Conservation (phyloP, 37 sponge, comb jelly and placozoan genomes). For the Hexactinellida sp. region DNA sequence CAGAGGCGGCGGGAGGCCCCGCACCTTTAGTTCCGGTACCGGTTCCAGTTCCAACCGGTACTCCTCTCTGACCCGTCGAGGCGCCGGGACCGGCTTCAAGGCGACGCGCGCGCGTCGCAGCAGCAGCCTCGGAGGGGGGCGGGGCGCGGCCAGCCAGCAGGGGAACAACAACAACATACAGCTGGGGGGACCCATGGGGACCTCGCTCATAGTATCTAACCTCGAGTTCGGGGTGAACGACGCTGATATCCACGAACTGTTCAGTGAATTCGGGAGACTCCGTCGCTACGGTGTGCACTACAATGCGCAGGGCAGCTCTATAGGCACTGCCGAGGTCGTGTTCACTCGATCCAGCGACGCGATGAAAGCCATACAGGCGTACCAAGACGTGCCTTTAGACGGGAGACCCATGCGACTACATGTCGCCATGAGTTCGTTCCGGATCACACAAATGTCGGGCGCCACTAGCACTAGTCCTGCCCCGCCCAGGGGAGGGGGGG, state of each 20-base stretch:
- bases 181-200: conserved; percentile 7
- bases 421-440: conserved; percentile 5
- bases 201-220: background rate
- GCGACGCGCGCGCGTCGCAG: background rate
- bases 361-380: background rate
- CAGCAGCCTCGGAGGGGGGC: background rate
- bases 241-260: conserved; percentile 5
- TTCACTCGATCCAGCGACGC: background rate
- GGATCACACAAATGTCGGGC: background rate
- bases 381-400: background rate
- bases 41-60: background rate
- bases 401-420: conserved; percentile 5
- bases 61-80: background rate
- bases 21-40: background rate
- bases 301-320: background rate
- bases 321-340: background rate
- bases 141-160: background rate
- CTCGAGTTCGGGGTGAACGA: background rate
- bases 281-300: conserved; percentile 8
- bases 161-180: background rate
- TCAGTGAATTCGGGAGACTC: background rate
- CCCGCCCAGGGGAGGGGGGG: background rate
- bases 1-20: background rate
- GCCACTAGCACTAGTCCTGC: background rate
- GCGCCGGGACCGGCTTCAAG: background rate